Evolutionary conservation across 2,888 invertebrate genomes (phyloP), one percentile per base, ranked within the genome.

Genomic region (Ischnura elegans): DNA sequence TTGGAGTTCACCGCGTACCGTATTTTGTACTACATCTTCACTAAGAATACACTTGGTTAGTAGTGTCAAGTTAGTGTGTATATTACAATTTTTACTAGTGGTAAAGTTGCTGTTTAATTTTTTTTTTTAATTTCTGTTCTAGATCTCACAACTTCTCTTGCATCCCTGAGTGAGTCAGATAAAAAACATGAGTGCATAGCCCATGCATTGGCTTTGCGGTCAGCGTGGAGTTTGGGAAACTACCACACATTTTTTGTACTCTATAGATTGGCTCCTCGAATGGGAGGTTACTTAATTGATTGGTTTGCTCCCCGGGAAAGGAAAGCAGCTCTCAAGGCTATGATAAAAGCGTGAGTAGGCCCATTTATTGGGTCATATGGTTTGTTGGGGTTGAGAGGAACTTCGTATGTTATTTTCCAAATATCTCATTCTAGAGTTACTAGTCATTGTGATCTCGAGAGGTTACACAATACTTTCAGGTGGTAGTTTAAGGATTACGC

Each of bases 281-380:
- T 99, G 99, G 98, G 99, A 87, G 98, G 98, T 94, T 99, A 98
- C 96, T 97, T 99, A 95, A 98, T 99, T 97, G 99, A 99, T 96
- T 99, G 99, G 99, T 99, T 99, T 97, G 97, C 99, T 95, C 98
- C 99, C 95, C 97, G 99, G 95, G 99, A 99, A 96, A 97, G 99
- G 95, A 99, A 98, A 96, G 96, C 97, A 95, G 99, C 99, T 95
- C 97, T 99, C 95, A 99, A 98, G 96, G 97, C 97, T 96, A 98
- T 99, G 96, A 97, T 99, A 95, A 99, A 99, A 97, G 98, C 99
- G 99, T 99, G 98, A 97, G 99, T 99, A 97, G 36, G 29, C 51
- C 47, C 46, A 87, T 51, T 21, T 42, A 42, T 87, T 46, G 87
- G 87, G 46, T 36, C 25, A 55, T 42, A 43, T 42, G 66, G 46